Evolutionary conservation across 2,797 vertebrate species (phyloP).

Genomic region (Peromyscus eremicus): DNA sequence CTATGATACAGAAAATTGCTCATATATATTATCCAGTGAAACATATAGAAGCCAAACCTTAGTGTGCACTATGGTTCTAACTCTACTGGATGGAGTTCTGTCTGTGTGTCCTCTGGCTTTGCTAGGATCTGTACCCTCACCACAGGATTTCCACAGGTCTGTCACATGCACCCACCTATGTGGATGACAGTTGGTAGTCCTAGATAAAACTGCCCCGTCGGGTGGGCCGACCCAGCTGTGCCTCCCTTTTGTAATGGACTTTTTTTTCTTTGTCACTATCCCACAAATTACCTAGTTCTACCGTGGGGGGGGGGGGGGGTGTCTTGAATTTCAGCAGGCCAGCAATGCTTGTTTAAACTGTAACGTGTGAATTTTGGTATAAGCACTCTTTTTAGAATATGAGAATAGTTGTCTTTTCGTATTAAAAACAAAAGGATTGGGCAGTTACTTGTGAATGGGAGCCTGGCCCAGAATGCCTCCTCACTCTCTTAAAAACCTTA

Average conservation of each 20-base stretch:
- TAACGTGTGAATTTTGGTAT: not conserved
- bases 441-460: not conserved
- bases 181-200: not conserved
- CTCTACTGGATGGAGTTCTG: not conserved
- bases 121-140: not conserved
- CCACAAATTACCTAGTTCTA: constrained; percentile 17
- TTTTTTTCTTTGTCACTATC: constrained; percentile 27
- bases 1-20: constrained; percentile 31
- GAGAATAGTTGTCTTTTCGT: constrained; percentile 37
- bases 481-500: constrained; percentile 19
- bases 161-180: rapidly evolving
- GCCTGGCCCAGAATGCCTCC: constrained; percentile 15
- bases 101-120: not conserved
- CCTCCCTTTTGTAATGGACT: not conserved
- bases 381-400: constrained; percentile 35
- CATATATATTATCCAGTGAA: not conserved
- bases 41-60: not conserved
- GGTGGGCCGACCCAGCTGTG: not conserved
- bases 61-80: not conserved
- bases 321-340: constrained; percentile 31
- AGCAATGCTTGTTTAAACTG: not conserved
- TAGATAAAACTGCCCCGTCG: not conserved
- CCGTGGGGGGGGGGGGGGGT: no score
- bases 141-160: not conserved
- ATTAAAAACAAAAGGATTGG: not conserved